Percentiles rank a stretch among this genome's conserved stretches.
phyloP scores from a whole-genome alignment of 2,888 invertebrate species.

The Cheilosia scutellata region DNA sequence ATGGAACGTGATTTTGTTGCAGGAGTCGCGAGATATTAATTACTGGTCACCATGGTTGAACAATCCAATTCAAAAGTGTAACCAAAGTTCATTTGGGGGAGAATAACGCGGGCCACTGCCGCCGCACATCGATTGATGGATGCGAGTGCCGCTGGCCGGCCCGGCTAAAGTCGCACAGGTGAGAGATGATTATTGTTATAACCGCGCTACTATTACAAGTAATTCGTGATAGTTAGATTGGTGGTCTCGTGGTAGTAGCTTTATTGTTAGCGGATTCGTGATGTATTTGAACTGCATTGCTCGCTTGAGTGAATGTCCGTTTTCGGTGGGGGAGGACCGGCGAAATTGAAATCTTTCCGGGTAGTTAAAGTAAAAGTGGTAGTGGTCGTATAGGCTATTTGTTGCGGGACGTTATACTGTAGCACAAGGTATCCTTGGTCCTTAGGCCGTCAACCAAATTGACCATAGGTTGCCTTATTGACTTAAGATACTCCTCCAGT shows the following conservation, averaged over 20 bases:
- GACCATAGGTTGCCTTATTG: background rate
- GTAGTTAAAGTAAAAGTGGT: background rate
- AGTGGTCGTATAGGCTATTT: too few relatives aligned
- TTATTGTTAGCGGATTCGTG: slow-evolving; percentile 55
- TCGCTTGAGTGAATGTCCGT: slow-evolving; percentile 11
- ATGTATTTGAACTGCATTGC: slow-evolving; percentile 56
- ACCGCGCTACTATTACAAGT: slow-evolving; percentile 58
- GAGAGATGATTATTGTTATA: slow-evolving; percentile 69
- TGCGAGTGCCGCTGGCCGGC: slow-evolving; percentile 21
- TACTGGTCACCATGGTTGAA: slow-evolving; percentile 73
- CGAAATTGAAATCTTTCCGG: background rate
- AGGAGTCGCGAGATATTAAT: slow-evolving; percentile 73
- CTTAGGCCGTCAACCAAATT: background rate
- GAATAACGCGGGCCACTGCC: slow-evolving; percentile 32
- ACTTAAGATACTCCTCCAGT: background rate
- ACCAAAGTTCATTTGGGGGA: slow-evolving; percentile 54
- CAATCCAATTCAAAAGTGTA: slow-evolving; percentile 70
- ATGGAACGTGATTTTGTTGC: slow-evolving; percentile 73
- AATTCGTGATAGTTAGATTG: slow-evolving; percentile 68
- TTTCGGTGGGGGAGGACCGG: background rate
- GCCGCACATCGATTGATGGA: slow-evolving; percentile 40
- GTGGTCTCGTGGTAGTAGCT: slow-evolving; percentile 11
- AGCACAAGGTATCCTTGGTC: background rate
- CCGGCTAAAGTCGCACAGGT: slow-evolving; percentile 60
- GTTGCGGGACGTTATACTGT: too few relatives aligned